Base-by-base conservation (phyloP, 2,888 invertebrate species). In the Philaethria dido region DNA sequence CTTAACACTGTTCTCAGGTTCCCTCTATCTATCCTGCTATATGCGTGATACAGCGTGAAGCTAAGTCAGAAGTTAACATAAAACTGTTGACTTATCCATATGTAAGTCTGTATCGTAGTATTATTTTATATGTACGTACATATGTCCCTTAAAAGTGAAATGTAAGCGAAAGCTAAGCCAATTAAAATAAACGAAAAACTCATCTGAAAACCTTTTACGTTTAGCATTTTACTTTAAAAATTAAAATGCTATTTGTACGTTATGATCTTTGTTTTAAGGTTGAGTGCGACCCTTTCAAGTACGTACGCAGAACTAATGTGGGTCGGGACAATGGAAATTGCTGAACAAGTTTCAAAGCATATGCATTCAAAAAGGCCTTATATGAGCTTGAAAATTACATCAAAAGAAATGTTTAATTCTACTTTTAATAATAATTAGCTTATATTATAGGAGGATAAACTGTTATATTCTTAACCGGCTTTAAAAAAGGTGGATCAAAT, bases 361-460 rank as follows among this genome's bases (percentile, higher is more conserved):
- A 77, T 76, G 66, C 69, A 68, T 70, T 69, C 68, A 62, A 62
- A 69, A 67, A 70, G 69, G 68, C 69, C 75, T 50, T 18, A 50
- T 39, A n/a, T 50, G 59, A 44, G 42, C 20, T 59, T 45, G 14
- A 50, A 60, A 50, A 29, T 44, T 75, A 29, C 45, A 45, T 60
- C 18, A 60, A 60, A 60, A 60, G 60, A 60, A 44, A 45, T 45
- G 33, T 33, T 13, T 29, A 18, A 44, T 47, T 33, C 16, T 3
- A 16, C 25, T 57, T 57, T 57, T 42, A 5, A 22, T 9, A 39
- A 14, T 36, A 55, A 55, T 36, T 55, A 55, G 36, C 14, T 36
- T 39, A 14, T 20, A 36, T 20, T 39, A 39, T 13, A 39, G 39
- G 39, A 8, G 5, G 9, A 8, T 5, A 33, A 33, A 14, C 14